phyloP scores from a whole-genome alignment of 2,888 invertebrate species.

The Drosophila dives region DNA sequence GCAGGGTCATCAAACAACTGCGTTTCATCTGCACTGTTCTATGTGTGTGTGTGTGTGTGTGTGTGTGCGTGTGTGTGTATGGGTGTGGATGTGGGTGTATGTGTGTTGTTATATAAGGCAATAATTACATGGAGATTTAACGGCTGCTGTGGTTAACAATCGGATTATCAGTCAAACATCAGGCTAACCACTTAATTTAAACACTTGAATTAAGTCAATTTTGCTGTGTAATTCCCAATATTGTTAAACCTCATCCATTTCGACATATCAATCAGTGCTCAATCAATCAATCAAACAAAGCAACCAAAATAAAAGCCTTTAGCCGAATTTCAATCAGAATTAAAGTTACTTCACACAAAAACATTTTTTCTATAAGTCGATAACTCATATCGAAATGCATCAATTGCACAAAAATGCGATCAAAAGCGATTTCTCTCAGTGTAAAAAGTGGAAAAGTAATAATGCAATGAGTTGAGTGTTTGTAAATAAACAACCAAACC shows the following conservation, averaged over 20 bases:
- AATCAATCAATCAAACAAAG: neutral
- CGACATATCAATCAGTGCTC: neutral
- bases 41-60: neutral
- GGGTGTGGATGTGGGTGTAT: conserved; percentile 5
- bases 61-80: conserved; percentile 3
- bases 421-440: neutral
- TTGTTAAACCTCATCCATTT: neutral
- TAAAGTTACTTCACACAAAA: neutral
- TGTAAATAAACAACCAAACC: neutral
- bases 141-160: conserved; percentile 33
- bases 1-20: conserved; percentile 35
- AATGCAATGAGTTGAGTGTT: neutral
- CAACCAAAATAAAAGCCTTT: neutral
- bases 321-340: too few species aligned
- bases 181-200: conserved; percentile 11
- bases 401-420: neutral
- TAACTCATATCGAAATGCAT: neutral
- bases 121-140: conserved; percentile 51
- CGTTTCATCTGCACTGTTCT: neutral
- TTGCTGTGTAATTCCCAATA: conserved; percentile 32
- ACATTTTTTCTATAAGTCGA: neutral
- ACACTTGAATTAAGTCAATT: conserved; percentile 40
- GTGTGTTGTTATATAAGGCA: conserved; percentile 10
- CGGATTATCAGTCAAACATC: conserved; percentile 34
- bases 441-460: neutral